Percentiles rank a stretch among this genome's conserved stretches.
Conservation (phyloP, 2,888 invertebrate genomes). For the Argyra leucocephala region DNA sequence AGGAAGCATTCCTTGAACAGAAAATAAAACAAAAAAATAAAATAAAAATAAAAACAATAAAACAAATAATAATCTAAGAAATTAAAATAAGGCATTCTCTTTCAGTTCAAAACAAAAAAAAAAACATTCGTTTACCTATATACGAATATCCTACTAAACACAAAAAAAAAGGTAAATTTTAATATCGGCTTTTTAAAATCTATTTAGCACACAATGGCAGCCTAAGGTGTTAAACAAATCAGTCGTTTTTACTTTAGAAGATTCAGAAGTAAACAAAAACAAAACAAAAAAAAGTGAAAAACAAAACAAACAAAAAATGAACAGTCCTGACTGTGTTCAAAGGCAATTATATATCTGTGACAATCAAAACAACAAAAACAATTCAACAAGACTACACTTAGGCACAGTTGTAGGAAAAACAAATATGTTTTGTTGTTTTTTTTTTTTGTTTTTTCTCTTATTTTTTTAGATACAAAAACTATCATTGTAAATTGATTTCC, state of each 20-base stretch:
- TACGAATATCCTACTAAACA: neutral
- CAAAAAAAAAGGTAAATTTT: slow-evolving; percentile 2
- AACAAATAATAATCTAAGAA: neutral
- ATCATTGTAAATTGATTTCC: neutral
- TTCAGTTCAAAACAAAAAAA: neutral
- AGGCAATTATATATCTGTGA: neutral
- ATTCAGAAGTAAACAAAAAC: neutral
- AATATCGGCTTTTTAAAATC: slow-evolving; percentile 18
- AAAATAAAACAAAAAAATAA: neutral
- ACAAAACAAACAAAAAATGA: neutral
- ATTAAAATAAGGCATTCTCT: neutral
- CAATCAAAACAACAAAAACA: too few relatives aligned
- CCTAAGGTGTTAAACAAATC: slow-evolving; percentile 5
- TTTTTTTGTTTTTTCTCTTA: too few relatives aligned
- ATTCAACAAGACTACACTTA: neutral
- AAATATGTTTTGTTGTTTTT: too few relatives aligned
- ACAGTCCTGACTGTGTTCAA: neutral
- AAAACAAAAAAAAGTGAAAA: neutral
- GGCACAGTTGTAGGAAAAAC: neutral
- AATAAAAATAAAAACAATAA: neutral
- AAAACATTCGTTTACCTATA: neutral
- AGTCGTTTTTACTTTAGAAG: neutral
- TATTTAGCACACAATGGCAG: slow-evolving; percentile 18
- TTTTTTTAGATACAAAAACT: too few relatives aligned
- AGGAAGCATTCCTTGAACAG: neutral